A percentile compares a stretch with the other conserved stretches of the same genome.
Evolutionary conservation across 1,140 invertebrate genomes (phyloP).

Genomic region (Cyrtorhinus lividipennis): DNA sequence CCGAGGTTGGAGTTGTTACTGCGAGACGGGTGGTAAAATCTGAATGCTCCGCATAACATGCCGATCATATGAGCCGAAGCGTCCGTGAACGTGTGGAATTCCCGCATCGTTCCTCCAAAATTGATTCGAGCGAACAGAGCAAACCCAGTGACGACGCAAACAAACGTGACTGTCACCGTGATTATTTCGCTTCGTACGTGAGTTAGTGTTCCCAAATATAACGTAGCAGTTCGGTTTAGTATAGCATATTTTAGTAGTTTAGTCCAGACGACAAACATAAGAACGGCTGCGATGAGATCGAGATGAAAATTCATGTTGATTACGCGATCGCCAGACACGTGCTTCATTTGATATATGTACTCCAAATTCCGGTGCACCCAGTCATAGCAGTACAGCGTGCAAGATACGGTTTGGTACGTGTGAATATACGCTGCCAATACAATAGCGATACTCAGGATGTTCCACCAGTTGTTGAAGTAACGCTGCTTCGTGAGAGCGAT

Average conservation of each 20-base stretch:
- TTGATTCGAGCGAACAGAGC: not conserved
- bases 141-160: not conserved
- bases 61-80: not conserved
- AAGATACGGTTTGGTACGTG: not conserved
- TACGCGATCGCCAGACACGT: not conserved
- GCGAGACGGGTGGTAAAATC: too few relatives aligned
- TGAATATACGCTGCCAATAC: too few relatives aligned
- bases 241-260: not conserved
- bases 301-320: not conserved
- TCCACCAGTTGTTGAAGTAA: not conserved
- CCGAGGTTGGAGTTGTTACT: too few relatives aligned
- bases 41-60: not conserved
- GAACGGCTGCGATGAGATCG: not conserved
- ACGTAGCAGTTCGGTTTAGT: not conserved
- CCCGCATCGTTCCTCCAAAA: not conserved
- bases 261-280: not conserved
- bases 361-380: not conserved
- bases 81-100: not conserved
- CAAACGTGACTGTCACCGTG: not conserved
- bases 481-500: not conserved
- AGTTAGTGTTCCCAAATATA: not conserved
- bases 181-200: not conserved
- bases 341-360: not conserved
- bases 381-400: not conserved
- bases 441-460: not conserved